Percentiles rank a stretch among this genome's conserved stretches.
These are phyloP conservation scores for Noctua fimbriata DNA, from an alignment of 2,888 invertebrate genomes.

Conservation along the genomic window DNA sequence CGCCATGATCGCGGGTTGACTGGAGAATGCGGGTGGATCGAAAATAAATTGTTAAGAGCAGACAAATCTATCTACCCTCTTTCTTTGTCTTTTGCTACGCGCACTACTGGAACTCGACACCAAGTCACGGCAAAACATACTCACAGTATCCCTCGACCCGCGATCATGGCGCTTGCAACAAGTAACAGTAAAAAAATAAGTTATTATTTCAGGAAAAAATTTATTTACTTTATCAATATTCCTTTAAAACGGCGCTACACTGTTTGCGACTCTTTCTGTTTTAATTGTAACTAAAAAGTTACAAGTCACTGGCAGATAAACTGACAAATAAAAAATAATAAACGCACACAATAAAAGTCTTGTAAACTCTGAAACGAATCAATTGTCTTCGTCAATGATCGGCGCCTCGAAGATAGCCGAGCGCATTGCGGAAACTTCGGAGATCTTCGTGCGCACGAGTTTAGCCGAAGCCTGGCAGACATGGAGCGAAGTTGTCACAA, in stretches of 20 bases:
- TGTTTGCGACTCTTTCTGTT: neutral
- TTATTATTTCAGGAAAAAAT: neutral
- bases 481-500: conserved; percentile 45
- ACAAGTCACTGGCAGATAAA: neutral
- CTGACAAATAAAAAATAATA: conserved; percentile 4
- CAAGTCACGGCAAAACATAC: no score
- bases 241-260: neutral
- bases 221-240: neutral
- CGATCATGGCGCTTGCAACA: no score
- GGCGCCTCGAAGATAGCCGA: conserved; percentile 18
- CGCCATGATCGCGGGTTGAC: no score
- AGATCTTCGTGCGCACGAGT: conserved; percentile 35
- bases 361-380: conserved; percentile 36
- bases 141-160: no score
- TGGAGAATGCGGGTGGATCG: no score
- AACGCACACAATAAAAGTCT: conserved; percentile 15
- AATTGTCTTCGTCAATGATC: conserved; percentile 46
- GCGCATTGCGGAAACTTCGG: conserved; percentile 41
- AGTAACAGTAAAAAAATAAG: no score
- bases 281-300: conserved; percentile 5
- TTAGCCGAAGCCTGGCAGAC: conserved; percentile 46
- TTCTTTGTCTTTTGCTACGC: no score
- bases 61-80: no score
- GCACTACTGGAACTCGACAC: no score
- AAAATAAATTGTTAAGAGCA: no score